Evolutionary conservation across 1,140 invertebrate genomes (phyloP).

Genomic region (Brachionus paranguensis): DNA sequence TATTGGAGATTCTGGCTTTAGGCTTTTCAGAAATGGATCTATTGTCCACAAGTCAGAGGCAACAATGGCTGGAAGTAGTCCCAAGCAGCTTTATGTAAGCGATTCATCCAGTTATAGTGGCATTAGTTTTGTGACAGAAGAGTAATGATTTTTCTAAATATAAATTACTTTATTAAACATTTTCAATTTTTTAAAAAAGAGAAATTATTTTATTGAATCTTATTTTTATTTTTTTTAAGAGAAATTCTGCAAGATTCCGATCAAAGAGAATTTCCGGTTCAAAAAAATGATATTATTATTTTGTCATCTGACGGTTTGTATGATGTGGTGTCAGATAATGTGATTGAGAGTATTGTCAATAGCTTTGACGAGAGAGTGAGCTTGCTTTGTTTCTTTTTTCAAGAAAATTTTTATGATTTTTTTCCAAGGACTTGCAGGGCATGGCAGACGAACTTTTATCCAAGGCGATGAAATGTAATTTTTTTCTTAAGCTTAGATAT

Average conservation of each 20-base stretch:
- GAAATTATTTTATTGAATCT: not conserved
- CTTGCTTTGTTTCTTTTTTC: not conserved
- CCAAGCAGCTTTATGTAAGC: slow-evolving; percentile 32
- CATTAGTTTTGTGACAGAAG: slow-evolving; percentile 33
- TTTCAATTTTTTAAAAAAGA: no score
- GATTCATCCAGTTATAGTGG: slow-evolving; percentile 17
- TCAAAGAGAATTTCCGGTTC: not conserved
- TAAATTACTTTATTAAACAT: not conserved
- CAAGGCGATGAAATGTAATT: slow-evolving; percentile 28
- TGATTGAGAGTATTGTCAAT: not conserved
- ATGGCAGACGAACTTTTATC: slow-evolving; percentile 34
- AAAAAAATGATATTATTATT: slow-evolving; percentile 37
- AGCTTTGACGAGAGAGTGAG: not conserved
- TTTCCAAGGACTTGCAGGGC: not conserved
- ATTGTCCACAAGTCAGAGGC: slow-evolving; percentile 30
- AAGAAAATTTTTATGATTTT: not conserved
- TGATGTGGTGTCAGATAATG: slow-evolving; percentile 21
- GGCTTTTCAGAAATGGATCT: not conserved
- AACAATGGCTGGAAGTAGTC: slow-evolving; percentile 39
- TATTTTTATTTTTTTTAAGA: not conserved
- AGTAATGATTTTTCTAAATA: not conserved
- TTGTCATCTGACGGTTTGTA: slow-evolving; percentile 33
- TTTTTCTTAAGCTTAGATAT: not conserved
- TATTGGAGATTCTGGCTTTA: slow-evolving; percentile 39
- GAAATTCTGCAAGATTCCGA: slow-evolving; percentile 17